Conservation (phyloP, 2,888 invertebrate genomes). For the Pasiphila rectangulata region DNA sequence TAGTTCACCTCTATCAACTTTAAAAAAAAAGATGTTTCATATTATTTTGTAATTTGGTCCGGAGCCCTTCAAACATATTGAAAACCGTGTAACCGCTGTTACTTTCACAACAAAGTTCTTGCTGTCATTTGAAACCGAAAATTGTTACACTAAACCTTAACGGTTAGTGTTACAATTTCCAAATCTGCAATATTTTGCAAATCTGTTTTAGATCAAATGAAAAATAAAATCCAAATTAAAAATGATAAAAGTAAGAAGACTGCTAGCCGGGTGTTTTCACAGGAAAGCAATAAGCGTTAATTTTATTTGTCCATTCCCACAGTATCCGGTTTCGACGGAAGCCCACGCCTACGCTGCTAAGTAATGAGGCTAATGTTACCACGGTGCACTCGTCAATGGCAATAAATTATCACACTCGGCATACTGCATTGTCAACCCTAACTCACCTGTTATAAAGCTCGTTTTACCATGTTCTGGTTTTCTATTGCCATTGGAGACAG, state of each 20-base stretch:
- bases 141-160: no score
- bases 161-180: no score
- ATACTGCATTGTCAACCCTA: conserved; percentile 41
- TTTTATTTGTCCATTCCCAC: conserved; percentile 69
- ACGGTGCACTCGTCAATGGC: conserved; percentile 48
- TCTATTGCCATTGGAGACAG: conserved; percentile 21
- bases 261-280: conserved; percentile 42
- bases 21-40: no score
- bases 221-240: conserved; percentile 2
- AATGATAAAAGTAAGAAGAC: conserved; percentile 8
- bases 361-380: conserved; percentile 75
- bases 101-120: no score
- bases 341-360: conserved; percentile 72
- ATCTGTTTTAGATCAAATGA: background rate
- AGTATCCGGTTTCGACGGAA: conserved; percentile 74
- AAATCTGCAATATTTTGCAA: no score
- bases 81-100: no score
- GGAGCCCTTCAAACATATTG: no score
- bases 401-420: conserved; percentile 41
- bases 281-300: conserved; percentile 67
- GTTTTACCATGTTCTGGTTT: conserved; percentile 15
- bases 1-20: no score
- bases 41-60: no score
- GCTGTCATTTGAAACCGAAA: no score
- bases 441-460: conserved; percentile 21